phyloP scores from a whole-genome alignment of 2,797 vertebrate genomes.

The Orientallactaga sibirica region DNA sequence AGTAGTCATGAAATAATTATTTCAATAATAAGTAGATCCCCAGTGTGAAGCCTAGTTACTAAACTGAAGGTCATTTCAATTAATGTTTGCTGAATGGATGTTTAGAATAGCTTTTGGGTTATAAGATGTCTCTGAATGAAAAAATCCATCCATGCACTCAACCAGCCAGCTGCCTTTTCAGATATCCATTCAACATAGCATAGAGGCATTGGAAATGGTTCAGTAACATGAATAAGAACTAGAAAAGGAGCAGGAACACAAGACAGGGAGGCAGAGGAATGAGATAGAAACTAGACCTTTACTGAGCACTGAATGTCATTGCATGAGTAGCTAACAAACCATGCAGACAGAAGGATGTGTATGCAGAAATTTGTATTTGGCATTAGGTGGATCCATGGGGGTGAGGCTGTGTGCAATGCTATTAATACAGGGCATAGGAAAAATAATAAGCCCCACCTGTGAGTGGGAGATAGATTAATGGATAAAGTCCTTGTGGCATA shows the following conservation, averaged over 20 bases:
- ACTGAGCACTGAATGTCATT: too few species aligned
- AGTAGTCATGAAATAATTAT: slow-evolving; percentile 5
- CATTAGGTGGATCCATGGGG: too few species aligned
- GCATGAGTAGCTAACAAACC: not conserved
- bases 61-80: not conserved
- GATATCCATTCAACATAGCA: too few species aligned
- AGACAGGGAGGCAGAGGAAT: not conserved
- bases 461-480: too few species aligned
- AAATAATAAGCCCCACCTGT: not conserved
- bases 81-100: not conserved
- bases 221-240: not conserved
- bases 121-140: not conserved
- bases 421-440: too few species aligned
- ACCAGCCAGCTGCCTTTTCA: not conserved
- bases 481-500: too few species aligned
- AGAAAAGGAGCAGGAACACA: not conserved
- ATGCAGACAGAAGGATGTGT: not conserved
- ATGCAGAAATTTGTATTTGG: not conserved
- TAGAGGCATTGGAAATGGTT: not conserved
- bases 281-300: not conserved
- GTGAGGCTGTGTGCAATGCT: not conserved
- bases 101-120: not conserved
- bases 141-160: not conserved
- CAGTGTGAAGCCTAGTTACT: not conserved
- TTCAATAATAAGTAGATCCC: not conserved